Evolutionary conservation across 2,888 invertebrate genomes (phyloP), one percentile per base, ranked within the genome.

Genomic region (Epistrophe eligans): DNA sequence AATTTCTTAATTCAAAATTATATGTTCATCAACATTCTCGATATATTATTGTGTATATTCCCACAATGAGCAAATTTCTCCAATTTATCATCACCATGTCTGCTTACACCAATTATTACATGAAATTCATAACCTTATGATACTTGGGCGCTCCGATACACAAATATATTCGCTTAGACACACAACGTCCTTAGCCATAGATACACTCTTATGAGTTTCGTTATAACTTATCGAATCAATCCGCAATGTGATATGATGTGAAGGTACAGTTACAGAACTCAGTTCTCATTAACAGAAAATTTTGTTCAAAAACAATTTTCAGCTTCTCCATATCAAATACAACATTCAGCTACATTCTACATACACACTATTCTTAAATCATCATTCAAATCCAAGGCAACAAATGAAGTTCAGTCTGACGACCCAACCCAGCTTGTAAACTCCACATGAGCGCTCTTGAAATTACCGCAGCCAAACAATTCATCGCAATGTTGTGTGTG

Each of bases 391-490:
- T 70, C 70, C 55, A 40, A 70, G 55, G 70, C 70, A 70, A 70
- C 70, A 40, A 70, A 70, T 70, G 28, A 70, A 28, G 70, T 70
- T 70, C 55, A 55, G 24, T 40, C 40, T 55, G 55, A 38, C 38
- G 67, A 66, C 9, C 17, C 17, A 6, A 3, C n/a, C n/a, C 24
- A 24, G 13, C 35, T 48, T 52, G 55, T 40, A 52, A 67, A 17
- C n/a, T 38, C 70, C 40, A 60, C 60, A 77, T 55, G 55, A 55
- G 55, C 55, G 28, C 52, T 40, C 45, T 57, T 71, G 72, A 64
- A 57, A 72, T 55, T 17, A 79, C 64, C 48, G 48, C 64, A 79
- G 50, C 32, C 80, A 73, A 80, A 80, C 66, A 79, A 73, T 64
- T 57, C 57, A 38, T 50, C 50, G 52, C 50, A 15, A 28, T 66